These are phyloP conservation scores for Petrophora chlorosata DNA, from an alignment of 2,888 invertebrate species.

Conservation along the genomic window DNA sequence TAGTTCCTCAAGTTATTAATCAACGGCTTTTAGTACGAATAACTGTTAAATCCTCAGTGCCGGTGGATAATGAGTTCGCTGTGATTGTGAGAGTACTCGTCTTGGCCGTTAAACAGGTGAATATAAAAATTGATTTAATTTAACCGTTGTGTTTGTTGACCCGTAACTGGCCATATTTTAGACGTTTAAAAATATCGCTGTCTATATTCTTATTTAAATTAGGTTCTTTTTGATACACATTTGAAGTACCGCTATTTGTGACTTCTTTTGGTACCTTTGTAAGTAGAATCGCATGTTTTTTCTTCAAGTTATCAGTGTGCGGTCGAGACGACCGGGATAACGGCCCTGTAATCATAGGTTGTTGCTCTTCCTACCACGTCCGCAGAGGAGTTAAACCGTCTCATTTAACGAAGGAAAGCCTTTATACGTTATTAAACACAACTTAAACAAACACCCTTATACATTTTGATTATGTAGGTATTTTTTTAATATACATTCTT, in stretches of 20 bases:
- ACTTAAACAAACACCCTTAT: not conserved
- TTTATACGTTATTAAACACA: constrained; percentile 35
- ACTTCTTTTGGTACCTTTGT: constrained; percentile 10
- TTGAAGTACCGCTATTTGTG: constrained; percentile 30
- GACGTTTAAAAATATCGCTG: constrained; percentile 24
- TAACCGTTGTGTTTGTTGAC: constrained; percentile 54
- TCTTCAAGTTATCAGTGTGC: constrained; percentile 65
- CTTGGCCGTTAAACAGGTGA: constrained; percentile 77
- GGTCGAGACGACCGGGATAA: constrained; percentile 74
- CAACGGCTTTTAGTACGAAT: constrained; percentile 65
- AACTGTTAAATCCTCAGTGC: constrained; percentile 74
- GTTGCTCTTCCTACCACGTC: constrained; percentile 77
- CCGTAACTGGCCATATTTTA: constrained; percentile 41
- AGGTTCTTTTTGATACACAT: constrained; percentile 32
- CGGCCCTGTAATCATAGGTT: constrained; percentile 83
- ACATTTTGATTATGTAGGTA: not conserved
- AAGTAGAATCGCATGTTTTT: constrained; percentile 36
- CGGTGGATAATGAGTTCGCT: constrained; percentile 77
- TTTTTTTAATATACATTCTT: not conserved
- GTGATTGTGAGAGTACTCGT: constrained; percentile 73
- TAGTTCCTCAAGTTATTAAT: constrained; percentile 49
- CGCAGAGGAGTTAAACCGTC: constrained; percentile 62
- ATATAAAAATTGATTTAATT: constrained; percentile 62
- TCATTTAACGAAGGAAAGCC: constrained; percentile 55
- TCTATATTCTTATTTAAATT: constrained; percentile 44